Conservation (phyloP, 1,140 invertebrate species). For the Latrodectus geometricus region DNA sequence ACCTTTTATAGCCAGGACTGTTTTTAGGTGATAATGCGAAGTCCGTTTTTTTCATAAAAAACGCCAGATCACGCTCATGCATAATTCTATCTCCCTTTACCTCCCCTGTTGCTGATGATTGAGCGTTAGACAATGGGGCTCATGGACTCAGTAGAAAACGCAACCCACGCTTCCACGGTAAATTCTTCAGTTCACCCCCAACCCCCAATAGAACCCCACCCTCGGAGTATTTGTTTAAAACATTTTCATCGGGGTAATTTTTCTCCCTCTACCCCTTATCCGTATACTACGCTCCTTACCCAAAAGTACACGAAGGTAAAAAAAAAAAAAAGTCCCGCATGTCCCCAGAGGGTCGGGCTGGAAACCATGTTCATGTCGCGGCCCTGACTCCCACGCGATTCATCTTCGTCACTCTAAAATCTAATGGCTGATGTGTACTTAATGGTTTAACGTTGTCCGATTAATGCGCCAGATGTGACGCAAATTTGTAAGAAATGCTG, state of each 20-base stretch:
- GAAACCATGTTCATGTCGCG: neutral
- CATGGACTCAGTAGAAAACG: neutral
- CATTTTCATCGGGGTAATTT: slow-evolving; percentile 18
- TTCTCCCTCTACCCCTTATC: neutral
- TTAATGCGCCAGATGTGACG: neutral
- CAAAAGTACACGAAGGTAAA: neutral
- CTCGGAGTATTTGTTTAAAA: slow-evolving; percentile 33
- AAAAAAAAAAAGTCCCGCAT: neutral
- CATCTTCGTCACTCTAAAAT: slow-evolving; percentile 12
- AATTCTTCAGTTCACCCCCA: too few species aligned
- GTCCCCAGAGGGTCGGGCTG: slow-evolving; percentile 16
- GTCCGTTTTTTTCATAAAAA: too few species aligned
- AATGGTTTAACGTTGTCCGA: slow-evolving; percentile 6
- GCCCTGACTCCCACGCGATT: neutral
- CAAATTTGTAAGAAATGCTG: neutral
- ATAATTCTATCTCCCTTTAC: neutral
- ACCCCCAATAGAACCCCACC: neutral
- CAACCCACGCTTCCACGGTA: too few species aligned
- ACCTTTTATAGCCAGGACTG: neutral
- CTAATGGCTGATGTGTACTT: slow-evolving; percentile 18
- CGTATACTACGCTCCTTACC: neutral
- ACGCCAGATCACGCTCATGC: neutral
- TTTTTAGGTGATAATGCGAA: too few species aligned
- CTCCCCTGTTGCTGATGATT: slow-evolving; percentile 23
- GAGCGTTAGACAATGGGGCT: neutral